Evolutionary conservation across 2,797 vertebrate species (phyloP), one percentile per base, ranked within the genome.

Genomic region (Gadopsis marmoratus): DNA sequence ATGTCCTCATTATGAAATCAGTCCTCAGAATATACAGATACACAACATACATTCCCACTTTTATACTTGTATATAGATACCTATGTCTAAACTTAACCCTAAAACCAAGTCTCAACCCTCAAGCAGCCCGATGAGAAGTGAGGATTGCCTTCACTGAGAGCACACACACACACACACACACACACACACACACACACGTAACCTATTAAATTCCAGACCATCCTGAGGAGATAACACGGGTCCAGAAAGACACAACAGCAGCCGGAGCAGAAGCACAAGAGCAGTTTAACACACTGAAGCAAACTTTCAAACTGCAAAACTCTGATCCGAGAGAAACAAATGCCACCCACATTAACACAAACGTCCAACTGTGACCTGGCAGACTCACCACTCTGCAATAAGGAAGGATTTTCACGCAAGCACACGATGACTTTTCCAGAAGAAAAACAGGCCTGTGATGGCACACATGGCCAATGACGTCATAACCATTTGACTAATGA

Each of bases 401-500:
- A 56, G 17, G 19, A 21, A 43, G 12, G 5, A 33, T 70, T 75
- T 81, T 66, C 43, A 74, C 50, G 67, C 10, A 66, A 37, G 21
- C 2, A 67, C 53, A 58, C 47, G 48, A 79, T 73, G 26, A 13
- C 51, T 17, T 4, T 62, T 50, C 68, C 26, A 43, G 14, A 74
- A 63, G 33, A 51, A 63, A 61, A 61, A 47, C 53, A 26, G 33
- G 5, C 48, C 31, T 75, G 13, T 26, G 16, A 61, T 55, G 66
- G 50, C n/a, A 21, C 35, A 74, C 33, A 69, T 39, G 39, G 65
- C n/a, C n/a, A 29, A 29, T 51, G 9, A 68, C 59, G 33, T n/a
- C 14, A 62, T 76, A 5, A 59, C 17, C 31, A 63, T 70, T 73
- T 66, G 56, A 43, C 37, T 81, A 81, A 84, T 81, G 23, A 74